These are phyloP conservation scores for Neotragus pygmaeus DNA, from an alignment of 2,113 vertebrate genomes.

Conservation along the genomic window DNA sequence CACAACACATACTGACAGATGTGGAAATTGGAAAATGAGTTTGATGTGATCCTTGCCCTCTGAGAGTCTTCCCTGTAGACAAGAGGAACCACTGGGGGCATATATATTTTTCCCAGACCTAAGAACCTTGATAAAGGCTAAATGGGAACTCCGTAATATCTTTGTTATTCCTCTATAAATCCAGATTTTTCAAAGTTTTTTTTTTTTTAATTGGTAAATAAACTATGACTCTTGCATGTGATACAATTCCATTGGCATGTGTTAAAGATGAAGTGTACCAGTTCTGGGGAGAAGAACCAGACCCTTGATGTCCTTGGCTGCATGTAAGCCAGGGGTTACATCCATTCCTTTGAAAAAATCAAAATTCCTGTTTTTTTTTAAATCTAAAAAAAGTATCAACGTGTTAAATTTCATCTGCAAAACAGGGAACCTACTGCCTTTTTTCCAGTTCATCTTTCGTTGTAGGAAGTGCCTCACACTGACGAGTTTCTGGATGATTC, in stretches of 20 bases:
- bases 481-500: slow-evolving; percentile 85
- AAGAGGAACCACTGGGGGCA: not conserved
- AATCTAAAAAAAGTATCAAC: not conserved
- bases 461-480: slow-evolving; percentile 78
- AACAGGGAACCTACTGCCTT: not conserved
- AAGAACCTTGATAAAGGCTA: not conserved
- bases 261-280: not conserved
- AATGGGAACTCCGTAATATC: not conserved
- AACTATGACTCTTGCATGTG: not conserved
- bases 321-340: not conserved
- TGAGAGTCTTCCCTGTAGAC: not conserved
- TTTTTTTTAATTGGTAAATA: not conserved
- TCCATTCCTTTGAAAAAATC: not conserved
- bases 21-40: not conserved
- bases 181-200: not conserved
- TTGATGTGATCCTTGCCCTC: not conserved
- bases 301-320: not conserved
- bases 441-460: not conserved
- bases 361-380: not conserved
- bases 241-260: not conserved
- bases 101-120: not conserved
- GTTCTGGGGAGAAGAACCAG: not conserved
- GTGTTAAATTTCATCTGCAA: not conserved
- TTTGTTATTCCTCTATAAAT: not conserved
- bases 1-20: not conserved